phyloP scores from a whole-genome alignment of 2,113 vertebrate species.

The Mobula birostris region DNA sequence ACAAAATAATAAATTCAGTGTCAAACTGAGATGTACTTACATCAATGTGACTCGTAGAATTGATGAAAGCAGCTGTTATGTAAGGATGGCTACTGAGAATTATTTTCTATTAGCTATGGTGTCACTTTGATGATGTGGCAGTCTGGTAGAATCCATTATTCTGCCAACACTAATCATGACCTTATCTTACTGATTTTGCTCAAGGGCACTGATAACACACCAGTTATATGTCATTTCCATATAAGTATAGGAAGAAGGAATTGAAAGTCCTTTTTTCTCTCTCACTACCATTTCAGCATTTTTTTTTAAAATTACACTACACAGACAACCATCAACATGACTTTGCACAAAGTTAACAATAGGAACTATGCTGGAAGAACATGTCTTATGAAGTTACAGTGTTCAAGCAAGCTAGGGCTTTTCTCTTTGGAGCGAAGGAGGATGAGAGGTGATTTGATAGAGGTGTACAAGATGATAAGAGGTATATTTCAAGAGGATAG shows the following conservation, averaged over 20 bases:
- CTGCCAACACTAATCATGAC: background rate
- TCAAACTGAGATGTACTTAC: background rate
- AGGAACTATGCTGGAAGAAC: background rate
- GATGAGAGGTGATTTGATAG: too few relatives aligned
- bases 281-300: background rate
- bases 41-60: background rate
- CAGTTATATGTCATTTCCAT: background rate
- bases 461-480: too few relatives aligned
- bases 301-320: background rate
- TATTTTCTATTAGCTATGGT: background rate
- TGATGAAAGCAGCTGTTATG: background rate
- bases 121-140: constrained; percentile 21
- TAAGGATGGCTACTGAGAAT: background rate
- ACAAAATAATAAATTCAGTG: background rate
- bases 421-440: too few relatives aligned
- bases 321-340: background rate
- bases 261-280: too few relatives aligned
- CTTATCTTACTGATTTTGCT: background rate
- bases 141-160: background rate
- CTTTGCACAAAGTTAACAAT: background rate
- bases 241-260: background rate
- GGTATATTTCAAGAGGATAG: too few relatives aligned
- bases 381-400: background rate
- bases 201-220: background rate
- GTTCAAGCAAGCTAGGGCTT: too few relatives aligned